These are phyloP conservation scores for Sesia apiformis DNA, from an alignment of 2,888 invertebrate genomes.

Conservation along the genomic window DNA sequence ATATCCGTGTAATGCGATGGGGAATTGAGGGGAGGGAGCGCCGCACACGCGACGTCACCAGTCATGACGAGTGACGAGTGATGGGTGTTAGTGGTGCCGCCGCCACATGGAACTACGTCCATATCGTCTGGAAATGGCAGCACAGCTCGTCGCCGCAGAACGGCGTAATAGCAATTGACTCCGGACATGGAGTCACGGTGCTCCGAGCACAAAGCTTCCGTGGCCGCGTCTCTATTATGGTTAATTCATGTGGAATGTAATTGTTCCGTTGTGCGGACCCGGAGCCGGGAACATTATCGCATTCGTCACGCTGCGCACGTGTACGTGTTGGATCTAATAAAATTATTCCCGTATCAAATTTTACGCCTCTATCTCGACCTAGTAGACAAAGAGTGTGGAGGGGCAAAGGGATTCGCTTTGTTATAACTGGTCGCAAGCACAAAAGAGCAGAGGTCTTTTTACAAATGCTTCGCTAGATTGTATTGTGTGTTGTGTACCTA, in stretches of 20 bases:
- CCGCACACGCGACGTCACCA: constrained; percentile 57
- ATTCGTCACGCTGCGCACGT: constrained; percentile 72
- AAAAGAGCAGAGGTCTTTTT: not conserved
- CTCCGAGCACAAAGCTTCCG: constrained; percentile 53
- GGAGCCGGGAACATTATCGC: constrained; percentile 48
- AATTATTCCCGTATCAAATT: constrained; percentile 74
- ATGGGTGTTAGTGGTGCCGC: constrained; percentile 1
- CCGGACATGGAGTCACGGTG: constrained; percentile 45
- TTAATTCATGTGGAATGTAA: constrained; percentile 69
- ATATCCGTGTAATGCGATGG: constrained; percentile 41
- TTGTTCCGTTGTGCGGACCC: constrained; percentile 48
- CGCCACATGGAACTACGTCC: not conserved
- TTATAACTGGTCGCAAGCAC: constrained; percentile 54
- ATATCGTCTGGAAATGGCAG: not conserved
- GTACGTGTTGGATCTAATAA: constrained; percentile 65
- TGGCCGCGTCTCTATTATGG: constrained; percentile 53
- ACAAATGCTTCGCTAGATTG: not conserved
- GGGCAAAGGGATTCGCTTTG: constrained; percentile 62
- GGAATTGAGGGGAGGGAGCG: constrained; percentile 17
- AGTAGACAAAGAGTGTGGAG: constrained; percentile 59
- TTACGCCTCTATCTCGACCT: constrained; percentile 71
- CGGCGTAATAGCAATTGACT: constrained; percentile 40
- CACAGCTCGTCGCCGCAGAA: constrained; percentile 15
- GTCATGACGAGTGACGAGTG: constrained; percentile 16
- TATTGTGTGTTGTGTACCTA: constrained; percentile 39